A percentile compares a stretch with the other conserved stretches of the same genome.
These are phyloP conservation scores for Nestor notabilis DNA, from an alignment of 2,113 vertebrate genomes.

Conservation along the genomic window DNA sequence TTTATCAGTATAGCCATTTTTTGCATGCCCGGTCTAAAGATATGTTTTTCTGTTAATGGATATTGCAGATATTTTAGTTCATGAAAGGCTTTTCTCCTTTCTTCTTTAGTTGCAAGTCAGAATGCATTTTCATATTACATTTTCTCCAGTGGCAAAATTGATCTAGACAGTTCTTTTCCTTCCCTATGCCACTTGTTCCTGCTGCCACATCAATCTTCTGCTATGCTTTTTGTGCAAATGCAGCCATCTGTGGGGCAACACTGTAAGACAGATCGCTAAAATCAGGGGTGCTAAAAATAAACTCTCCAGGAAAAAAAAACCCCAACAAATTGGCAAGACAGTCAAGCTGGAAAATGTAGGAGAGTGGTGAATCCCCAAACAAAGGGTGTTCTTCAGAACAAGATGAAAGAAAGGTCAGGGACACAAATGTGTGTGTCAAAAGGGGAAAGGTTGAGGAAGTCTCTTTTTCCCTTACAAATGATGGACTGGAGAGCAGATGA, in stretches of 20 bases:
- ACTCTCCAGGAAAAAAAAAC: background rate
- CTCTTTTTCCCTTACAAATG: background rate
- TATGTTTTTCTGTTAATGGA: background rate
- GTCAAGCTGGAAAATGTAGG: background rate
- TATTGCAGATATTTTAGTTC: background rate
- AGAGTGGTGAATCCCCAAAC: background rate
- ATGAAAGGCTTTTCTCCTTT: background rate
- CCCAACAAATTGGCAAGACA: background rate
- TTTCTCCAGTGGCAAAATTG: conserved; percentile 11
- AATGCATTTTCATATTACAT: background rate
- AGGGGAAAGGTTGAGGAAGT: background rate
- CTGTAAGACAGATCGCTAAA: background rate
- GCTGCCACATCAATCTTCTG: conserved; percentile 39
- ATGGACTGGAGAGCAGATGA: background rate
- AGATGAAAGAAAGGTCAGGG: background rate
- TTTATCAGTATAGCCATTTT: background rate
- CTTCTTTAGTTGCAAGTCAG: background rate
- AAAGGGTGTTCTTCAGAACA: background rate
- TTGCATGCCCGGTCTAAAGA: background rate
- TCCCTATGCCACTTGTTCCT: background rate
- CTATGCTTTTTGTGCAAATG: conserved; percentile 21
- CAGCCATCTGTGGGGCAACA: conserved; percentile 43
- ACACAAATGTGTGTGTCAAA: background rate
- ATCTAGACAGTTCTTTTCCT: background rate
- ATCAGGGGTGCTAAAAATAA: conserved; percentile 18